These are phyloP conservation scores for Sebastes reedi DNA, from an alignment of 2,797 vertebrate genomes.

Conservation along the genomic window DNA sequence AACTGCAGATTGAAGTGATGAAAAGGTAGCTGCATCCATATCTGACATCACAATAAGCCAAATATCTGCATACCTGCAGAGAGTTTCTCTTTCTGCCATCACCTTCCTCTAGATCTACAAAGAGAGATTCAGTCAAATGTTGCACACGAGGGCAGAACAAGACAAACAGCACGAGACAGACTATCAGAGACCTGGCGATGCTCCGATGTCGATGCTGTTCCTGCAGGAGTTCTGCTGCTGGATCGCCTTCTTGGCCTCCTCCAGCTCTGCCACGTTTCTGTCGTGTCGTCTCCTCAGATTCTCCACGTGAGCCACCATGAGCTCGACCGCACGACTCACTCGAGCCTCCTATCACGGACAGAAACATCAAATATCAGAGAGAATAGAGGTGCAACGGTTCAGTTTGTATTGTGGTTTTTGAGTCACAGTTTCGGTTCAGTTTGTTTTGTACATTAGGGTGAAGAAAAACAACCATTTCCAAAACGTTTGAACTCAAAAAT, in stretches of 20 bases:
- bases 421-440: too few species aligned
- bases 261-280: constrained; percentile 80
- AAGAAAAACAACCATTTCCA: background rate
- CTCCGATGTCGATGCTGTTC: constrained; percentile 65
- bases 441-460: too few species aligned
- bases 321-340: constrained; percentile 84
- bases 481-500: too few species aligned
- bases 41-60: background rate
- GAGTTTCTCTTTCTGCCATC: constrained; percentile 69
- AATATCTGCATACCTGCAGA: constrained; percentile 75
- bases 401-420: background rate
- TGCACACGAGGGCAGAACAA: background rate
- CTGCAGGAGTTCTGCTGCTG: constrained; percentile 80
- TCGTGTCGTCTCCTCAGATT: constrained; percentile 82
- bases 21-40: background rate
- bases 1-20: constrained; percentile 38
- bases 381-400: background rate
- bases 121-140: constrained; percentile 15
- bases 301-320: constrained; percentile 90
- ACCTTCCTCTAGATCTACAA: constrained; percentile 81
- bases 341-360: constrained; percentile 83
- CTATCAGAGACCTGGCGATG: constrained; percentile 58
- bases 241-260: constrained; percentile 83
- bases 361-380: background rate
- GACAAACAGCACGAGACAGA: background rate